phyloP scores from a whole-genome alignment of 2,797 vertebrate genomes.

The Pitangus sulphuratus region DNA sequence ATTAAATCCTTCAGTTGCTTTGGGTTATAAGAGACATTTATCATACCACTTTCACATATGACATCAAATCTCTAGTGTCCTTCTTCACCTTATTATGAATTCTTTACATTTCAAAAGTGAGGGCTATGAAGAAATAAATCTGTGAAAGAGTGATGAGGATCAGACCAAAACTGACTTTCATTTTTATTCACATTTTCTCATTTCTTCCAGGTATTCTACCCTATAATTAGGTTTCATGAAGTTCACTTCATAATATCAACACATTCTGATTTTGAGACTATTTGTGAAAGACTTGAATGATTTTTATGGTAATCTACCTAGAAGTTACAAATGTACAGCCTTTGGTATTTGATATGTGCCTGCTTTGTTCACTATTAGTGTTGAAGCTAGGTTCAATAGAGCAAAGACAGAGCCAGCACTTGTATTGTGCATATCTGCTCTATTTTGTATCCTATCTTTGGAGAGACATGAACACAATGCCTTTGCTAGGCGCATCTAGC shows the following conservation, averaged over 20 bases:
- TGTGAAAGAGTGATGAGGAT: not conserved
- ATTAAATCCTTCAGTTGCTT: not conserved
- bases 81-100: not conserved
- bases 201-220: not conserved
- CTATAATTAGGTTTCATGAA: not conserved
- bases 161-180: not conserved
- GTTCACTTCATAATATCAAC: not conserved
- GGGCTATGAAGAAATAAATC: not conserved
- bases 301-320: not conserved
- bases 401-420: not conserved
- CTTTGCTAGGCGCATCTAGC: not conserved
- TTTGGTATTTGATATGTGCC: not conserved
- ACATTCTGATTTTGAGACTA: not conserved
- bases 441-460: not conserved
- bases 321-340: not conserved
- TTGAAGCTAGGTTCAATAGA: not conserved
- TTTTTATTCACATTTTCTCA: not conserved
- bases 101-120: not conserved
- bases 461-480: not conserved
- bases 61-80: not conserved
- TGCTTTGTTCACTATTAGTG: not conserved
- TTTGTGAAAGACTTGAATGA: not conserved
- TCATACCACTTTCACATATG: not conserved
- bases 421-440: not conserved
- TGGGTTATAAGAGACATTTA: not conserved